Evolutionary conservation across 2,888 invertebrate species (phyloP), one percentile per base, ranked within the genome.

Genomic region (Drosophila siamana): DNA sequence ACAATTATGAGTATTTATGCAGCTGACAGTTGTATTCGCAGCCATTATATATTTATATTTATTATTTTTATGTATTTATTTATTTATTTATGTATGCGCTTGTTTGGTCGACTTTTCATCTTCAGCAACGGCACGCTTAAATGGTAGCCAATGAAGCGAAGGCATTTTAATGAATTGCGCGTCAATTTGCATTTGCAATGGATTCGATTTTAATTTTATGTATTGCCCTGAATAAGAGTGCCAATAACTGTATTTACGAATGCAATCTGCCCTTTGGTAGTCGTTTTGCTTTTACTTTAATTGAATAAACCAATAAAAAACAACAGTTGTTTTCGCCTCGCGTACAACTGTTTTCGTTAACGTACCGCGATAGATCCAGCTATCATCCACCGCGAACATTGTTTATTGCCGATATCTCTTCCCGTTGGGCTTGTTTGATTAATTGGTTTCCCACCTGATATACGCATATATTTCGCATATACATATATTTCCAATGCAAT

Each of bases 101-200:
- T 46, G 56, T 65, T 64, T 64, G 30, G 8, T 38, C 48, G 48
- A 73, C 73, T 59, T 59, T 59, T 44, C 26, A 71, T 43, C 41
- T 41, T 33, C 30, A 26, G 22, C 55, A 19, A 28, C 44, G 19
- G 43, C 61, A 69, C 63, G 81, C 71, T 86, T 69, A 63, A 88
- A 75, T 78, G 67, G 75, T 54, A 57, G 28, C 59, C 85, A 85
- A 81, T 81, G 88, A 82, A 71, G 69, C 74, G 61, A 56, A 59
- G 51, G 46, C 66, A 64, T 82, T 85, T 89, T 82, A 85, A 89
- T 89, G 86, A 85, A 89, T 85, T 87, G 72, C 56, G 66, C 68
- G 66, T 75, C 75, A 74, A 87, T 69, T 86, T 88, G 50, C 70
- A 72, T 72, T 72, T 48, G 56, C 66, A 65, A 65, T 72, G 69